Evolutionary conservation across 1,140 invertebrate genomes (phyloP).

Genomic region (Drosophila nigrodunni): DNA sequence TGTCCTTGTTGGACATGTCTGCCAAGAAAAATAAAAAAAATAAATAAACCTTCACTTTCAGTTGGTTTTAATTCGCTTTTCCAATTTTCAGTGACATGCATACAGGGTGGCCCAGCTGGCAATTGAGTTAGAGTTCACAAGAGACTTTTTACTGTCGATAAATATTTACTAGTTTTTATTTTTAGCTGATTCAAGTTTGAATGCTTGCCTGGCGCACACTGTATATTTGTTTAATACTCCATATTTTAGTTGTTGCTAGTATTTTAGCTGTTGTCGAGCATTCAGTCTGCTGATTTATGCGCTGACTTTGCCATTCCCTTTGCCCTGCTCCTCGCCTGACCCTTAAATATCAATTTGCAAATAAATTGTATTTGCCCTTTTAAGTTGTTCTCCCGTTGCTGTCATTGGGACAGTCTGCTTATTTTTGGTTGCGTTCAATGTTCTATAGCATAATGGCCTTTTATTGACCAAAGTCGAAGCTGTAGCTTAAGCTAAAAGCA

Average conservation of each 20-base stretch:
- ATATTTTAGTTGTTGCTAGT: slow-evolving; percentile 3
- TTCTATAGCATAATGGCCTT: slow-evolving; percentile 73
- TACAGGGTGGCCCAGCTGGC: too few species aligned
- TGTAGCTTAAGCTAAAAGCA: slow-evolving; percentile 31
- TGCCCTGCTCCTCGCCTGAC: slow-evolving; percentile 46
- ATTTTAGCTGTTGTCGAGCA: slow-evolving; percentile 10
- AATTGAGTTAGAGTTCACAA: too few species aligned
- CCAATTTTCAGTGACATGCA: slow-evolving; percentile 49
- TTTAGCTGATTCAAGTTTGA: too few species aligned
- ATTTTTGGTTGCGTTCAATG: slow-evolving; percentile 73
- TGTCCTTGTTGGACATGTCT: slow-evolving; percentile 3
- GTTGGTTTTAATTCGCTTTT: slow-evolving; percentile 63
- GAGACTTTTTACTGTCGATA: too few species aligned
- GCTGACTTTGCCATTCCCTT: slow-evolving; percentile 31
- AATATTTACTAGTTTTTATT: too few species aligned
- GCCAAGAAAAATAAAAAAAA: not conserved
- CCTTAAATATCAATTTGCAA: slow-evolving; percentile 83
- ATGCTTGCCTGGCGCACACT: too few species aligned
- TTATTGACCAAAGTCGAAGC: slow-evolving; percentile 56
- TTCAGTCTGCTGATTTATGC: slow-evolving; percentile 32
- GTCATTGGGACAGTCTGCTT: slow-evolving; percentile 33
- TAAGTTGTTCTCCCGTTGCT: slow-evolving; percentile 31
- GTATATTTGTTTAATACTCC: too few species aligned
- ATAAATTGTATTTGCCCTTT: slow-evolving; percentile 76
- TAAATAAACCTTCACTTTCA: slow-evolving; percentile 55